These are phyloP conservation scores for Polia nebulosa DNA, from an alignment of 2,888 invertebrate species.

Conservation along the genomic window DNA sequence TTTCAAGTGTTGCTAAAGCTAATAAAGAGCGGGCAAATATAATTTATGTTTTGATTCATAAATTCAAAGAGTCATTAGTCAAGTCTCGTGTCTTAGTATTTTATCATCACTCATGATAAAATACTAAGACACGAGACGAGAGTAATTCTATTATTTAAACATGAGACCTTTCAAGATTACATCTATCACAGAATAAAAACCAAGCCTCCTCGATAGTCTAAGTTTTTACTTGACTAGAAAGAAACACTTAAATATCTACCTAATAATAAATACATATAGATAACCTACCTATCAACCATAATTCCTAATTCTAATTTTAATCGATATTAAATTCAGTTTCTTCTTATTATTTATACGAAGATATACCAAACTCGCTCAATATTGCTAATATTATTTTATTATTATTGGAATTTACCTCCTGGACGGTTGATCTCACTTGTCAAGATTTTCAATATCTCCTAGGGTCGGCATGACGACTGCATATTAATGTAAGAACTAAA, in stretches of 20 bases:
- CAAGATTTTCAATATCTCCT: slow-evolving; percentile 50
- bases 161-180: not conserved
- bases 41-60: not conserved
- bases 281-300: not conserved
- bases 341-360: slow-evolving; percentile 2
- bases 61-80: not conserved
- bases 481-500: slow-evolving; percentile 62
- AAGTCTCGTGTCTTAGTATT: too few relatives aligned
- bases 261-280: not conserved
- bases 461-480: slow-evolving; percentile 64
- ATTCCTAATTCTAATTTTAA: slow-evolving; percentile 8
- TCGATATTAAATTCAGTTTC: slow-evolving; percentile 1
- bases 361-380: not conserved
- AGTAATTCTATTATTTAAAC: not conserved
- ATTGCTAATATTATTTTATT: slow-evolving; percentile 25
- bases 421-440: slow-evolving; percentile 15
- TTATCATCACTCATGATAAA: too few relatives aligned
- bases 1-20: not conserved
- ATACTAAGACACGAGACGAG: not conserved
- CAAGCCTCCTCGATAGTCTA: not conserved
- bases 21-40: not conserved
- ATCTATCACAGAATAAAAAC: slow-evolving; percentile 2
- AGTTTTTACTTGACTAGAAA: slow-evolving; percentile 6
- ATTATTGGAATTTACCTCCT: slow-evolving; percentile 28
- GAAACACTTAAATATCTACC: not conserved